phyloP scores from a whole-genome alignment of 2,113 vertebrate species.

The Callipepla californica region DNA sequence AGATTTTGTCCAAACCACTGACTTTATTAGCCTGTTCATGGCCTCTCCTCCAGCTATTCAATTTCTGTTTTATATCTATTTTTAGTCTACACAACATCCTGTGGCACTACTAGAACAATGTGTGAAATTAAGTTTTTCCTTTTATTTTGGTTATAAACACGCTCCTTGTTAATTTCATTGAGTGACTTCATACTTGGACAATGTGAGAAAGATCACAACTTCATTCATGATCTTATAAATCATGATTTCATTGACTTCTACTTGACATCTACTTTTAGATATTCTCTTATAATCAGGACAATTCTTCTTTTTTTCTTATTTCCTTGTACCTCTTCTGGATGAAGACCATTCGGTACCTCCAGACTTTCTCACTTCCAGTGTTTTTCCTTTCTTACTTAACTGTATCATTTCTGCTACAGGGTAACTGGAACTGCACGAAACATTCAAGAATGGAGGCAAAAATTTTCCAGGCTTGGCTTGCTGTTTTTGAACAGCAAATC shows the following conservation, averaged over 20 bases:
- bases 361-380: neutral
- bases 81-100: neutral
- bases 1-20: neutral
- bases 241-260: neutral
- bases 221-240: neutral
- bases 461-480: neutral
- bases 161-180: neutral
- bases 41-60: neutral
- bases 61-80: conserved; percentile 6
- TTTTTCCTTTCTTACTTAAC: neutral
- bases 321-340: neutral
- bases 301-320: neutral
- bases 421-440: neutral
- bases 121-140: neutral
- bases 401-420: neutral
- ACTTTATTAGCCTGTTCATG: neutral
- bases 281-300: neutral
- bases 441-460: neutral
- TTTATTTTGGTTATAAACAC: neutral
- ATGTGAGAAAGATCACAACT: neutral
- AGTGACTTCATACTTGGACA: neutral
- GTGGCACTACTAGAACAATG: neutral
- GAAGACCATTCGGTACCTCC: neutral
- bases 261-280: neutral
- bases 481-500: neutral